Conservation (phyloP, 2,113 vertebrate species). For the Percina caprodes region DNA sequence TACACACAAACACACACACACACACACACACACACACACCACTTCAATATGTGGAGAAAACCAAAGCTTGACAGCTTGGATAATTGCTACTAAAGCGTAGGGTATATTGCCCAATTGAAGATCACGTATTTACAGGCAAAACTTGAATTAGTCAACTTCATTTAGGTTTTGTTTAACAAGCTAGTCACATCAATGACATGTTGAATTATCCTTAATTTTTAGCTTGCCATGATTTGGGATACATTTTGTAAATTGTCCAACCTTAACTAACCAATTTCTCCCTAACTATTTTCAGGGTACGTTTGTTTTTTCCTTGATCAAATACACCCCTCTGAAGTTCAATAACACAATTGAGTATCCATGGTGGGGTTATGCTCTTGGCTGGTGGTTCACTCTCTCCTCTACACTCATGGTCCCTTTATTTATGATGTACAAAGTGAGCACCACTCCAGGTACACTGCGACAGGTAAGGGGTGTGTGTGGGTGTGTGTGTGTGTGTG, state of each 20-base stretch:
- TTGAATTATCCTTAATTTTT: background rate
- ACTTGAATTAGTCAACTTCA: background rate
- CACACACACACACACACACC: no score
- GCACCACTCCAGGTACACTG: conserved; percentile 78
- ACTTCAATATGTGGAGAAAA: background rate
- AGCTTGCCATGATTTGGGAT: background rate
- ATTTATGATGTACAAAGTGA: conserved; percentile 80
- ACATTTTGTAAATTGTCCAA: background rate
- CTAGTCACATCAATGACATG: background rate
- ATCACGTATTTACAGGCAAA: background rate
- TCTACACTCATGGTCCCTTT: conserved; percentile 85
- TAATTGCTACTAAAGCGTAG: background rate
- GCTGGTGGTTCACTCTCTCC: conserved; percentile 87
- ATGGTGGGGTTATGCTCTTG: conserved; percentile 85
- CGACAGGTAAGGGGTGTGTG: conserved; percentile 69
- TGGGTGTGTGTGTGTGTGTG: no score
- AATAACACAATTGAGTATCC: conserved; percentile 84
- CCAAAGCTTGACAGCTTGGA: background rate
- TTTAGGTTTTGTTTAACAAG: background rate
- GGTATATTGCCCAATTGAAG: background rate
- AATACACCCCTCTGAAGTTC: conserved; percentile 85
- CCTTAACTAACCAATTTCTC: background rate
- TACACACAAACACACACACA: no score
- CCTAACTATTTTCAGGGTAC: conserved; percentile 74
- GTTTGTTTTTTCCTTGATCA: conserved; percentile 84